Conservation (phyloP, 2,113 vertebrate genomes). For the Dipodomys merriami region DNA sequence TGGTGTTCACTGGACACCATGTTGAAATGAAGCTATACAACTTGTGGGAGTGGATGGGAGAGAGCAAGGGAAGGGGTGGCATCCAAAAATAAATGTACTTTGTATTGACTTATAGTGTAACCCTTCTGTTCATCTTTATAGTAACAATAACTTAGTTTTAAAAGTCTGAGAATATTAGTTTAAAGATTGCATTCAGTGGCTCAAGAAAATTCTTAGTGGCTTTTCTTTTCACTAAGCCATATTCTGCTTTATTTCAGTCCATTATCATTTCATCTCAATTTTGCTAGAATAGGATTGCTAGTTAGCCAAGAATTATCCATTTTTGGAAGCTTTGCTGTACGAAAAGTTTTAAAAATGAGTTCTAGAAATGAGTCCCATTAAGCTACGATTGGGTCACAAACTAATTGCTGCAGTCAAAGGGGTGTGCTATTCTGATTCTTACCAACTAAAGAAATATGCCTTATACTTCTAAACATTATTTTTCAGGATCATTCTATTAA, state of each 20-base stretch:
- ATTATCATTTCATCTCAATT: not conserved
- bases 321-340: not conserved
- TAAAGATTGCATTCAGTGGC: not conserved
- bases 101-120: too few relatives aligned
- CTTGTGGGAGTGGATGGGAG: too few relatives aligned
- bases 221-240: not conserved
- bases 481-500: not conserved
- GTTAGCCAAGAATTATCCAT: not conserved
- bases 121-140: too few relatives aligned
- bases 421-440: not conserved
- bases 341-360: not conserved
- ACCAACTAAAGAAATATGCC: not conserved
- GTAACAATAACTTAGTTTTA: not conserved
- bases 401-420: not conserved
- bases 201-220: not conserved
- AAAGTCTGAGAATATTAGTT: not conserved
- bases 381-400: not conserved
- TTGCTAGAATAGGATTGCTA: not conserved
- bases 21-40: too few relatives aligned
- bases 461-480: slow-evolving; percentile 18
- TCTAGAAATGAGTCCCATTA: not conserved
- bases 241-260: slow-evolving; percentile 15
- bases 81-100: too few relatives aligned
- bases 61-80: too few relatives aligned
- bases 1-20: too few relatives aligned